Base-by-base conservation (phyloP, 2,113 vertebrate species). In the Gadus macrocephalus region DNA sequence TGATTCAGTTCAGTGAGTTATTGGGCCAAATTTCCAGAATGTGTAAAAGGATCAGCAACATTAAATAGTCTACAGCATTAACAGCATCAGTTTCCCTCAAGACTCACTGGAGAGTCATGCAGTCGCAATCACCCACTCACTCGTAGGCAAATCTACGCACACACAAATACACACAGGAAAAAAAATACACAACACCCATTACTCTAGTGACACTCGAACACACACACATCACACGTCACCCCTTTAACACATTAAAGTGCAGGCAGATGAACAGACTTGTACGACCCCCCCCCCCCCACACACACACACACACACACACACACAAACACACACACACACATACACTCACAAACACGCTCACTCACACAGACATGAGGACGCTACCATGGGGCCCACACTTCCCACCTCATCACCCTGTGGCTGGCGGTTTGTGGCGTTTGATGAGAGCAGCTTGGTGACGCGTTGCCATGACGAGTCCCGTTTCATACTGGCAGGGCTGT, bases 341-440 rank as follows among this genome's bases (percentile, higher is more conserved):
- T 12, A 27, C 20, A 62, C 20, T 28, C 61, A 64, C 60, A 68
- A 70, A 62, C 61, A 62, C 61, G 53, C 31, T 38, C 35, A 49
- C 28, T 27, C 22, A 62, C 16, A 19, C 62, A 20, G 15, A 27
- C 15, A 12, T 20, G 17, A 25, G 25, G 25, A 62, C 14, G 19
- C 19, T 15, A 62, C 22, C 12, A 14, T 15, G 15, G 15, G 25
- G 15, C 61, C 25, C 61, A 62, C 25, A 62, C 61, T 84, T 83
- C 76, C 83, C 85, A 87, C 78, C 80, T 88, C 82, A 86, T 86
- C 80, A 80, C 86, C 78, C 68, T 73, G 73, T 2, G 66, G 84
- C 69, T 49, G 42, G 42, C 42, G 2, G 42, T 49, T 14, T 14
- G 42, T 2, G 12, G 8, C 42, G 38, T 81, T 85, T 86, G 82